Percentiles rank a stretch among this genome's conserved stretches.
These are phyloP conservation scores for Paragorgia papillata DNA, from an alignment of 92 coral and sea anemone species.

Conservation along the genomic window DNA sequence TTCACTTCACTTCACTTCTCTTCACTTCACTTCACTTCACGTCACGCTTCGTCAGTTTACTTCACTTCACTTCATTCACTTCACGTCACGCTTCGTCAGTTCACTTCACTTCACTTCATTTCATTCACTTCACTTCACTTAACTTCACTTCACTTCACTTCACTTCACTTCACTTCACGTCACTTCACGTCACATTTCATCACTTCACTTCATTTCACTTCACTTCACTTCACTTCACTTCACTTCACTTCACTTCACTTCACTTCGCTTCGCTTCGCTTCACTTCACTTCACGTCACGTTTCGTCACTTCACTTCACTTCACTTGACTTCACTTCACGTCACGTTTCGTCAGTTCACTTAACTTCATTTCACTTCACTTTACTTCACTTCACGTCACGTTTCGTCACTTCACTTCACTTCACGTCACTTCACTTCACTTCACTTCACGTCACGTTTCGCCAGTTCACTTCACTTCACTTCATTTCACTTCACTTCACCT, in stretches of 20 bases:
- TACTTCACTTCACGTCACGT: background rate
- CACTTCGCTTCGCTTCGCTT: background rate
- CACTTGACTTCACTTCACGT: background rate
- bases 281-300: background rate
- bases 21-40: background rate
- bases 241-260: background rate
- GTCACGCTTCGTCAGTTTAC: background rate
- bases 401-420: background rate
- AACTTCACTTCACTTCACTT: background rate
- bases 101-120: background rate
- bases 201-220: background rate
- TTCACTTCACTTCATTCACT: background rate
- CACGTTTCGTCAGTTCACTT: background rate
- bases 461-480: background rate
- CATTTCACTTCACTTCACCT: background rate
- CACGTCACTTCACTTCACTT: constrained; percentile 1
- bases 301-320: background rate
- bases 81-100: background rate
- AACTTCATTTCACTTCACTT: background rate
- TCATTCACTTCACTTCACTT: background rate
- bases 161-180: background rate
- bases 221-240: background rate
- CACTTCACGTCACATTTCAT: background rate
- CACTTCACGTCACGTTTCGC: background rate
- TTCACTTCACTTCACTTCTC: background rate